Percentiles rank a stretch among this genome's conserved stretches.
These are phyloP conservation scores for Glareola pratincola DNA, from an alignment of 2,113 vertebrate genomes.

Conservation along the genomic window DNA sequence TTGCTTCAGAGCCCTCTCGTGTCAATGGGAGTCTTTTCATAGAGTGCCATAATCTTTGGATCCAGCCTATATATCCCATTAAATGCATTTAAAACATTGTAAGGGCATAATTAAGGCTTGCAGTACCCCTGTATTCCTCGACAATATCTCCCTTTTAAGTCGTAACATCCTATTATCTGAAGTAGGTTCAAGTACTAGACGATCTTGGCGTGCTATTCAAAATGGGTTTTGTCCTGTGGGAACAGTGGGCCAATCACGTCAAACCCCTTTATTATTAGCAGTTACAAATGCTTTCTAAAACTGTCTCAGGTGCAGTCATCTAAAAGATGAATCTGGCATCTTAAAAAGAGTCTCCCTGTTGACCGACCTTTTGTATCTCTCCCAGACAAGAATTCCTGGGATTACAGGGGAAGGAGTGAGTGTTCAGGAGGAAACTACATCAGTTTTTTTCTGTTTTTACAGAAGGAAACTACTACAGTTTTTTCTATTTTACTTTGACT, in stretches of 20 bases:
- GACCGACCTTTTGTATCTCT: neutral
- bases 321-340: neutral
- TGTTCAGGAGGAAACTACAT: neutral
- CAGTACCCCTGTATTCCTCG: neutral
- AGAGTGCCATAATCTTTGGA: neutral
- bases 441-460: neutral
- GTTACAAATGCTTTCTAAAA: neutral
- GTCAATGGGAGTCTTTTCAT: neutral
- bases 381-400: neutral
- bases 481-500: neutral
- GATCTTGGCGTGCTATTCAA: neutral
- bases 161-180: neutral
- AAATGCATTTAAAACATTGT: neutral
- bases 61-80: constrained; percentile 2
- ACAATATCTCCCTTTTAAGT: neutral
- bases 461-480: neutral
- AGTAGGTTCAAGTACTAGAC: neutral
- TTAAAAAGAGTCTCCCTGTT: neutral
- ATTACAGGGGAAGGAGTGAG: neutral
- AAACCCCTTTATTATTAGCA: neutral
- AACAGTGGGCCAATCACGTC: neutral
- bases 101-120: constrained; percentile 32
- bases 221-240: neutral
- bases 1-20: neutral
- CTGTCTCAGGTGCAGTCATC: neutral